These are phyloP conservation scores for Microchirus variegatus DNA, from an alignment of 2,797 vertebrate genomes.

Conservation along the genomic window DNA sequence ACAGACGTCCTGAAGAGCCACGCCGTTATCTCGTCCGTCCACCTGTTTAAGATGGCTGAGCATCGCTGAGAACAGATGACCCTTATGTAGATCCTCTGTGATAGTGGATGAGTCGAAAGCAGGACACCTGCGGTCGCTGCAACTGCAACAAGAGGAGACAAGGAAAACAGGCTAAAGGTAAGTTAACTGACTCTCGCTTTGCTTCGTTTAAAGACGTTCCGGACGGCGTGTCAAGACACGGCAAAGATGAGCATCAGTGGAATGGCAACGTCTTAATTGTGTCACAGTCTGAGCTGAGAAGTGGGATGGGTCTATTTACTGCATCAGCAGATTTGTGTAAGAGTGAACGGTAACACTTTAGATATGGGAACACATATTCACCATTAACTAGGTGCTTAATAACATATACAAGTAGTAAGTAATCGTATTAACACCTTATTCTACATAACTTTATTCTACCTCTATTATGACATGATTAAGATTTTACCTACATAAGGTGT, in stretches of 20 bases:
- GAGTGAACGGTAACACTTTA: too few species aligned
- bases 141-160: constrained; percentile 7
- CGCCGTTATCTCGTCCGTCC: constrained; percentile 30
- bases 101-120: constrained; percentile 29
- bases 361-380: too few species aligned
- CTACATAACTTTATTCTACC: too few species aligned
- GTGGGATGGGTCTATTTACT: constrained; percentile 42
- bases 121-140: constrained; percentile 1
- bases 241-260: constrained; percentile 13
- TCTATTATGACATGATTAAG: too few species aligned
- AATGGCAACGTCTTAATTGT: constrained; percentile 58
- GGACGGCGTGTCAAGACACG: neutral
- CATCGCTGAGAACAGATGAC: neutral
- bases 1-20: constrained; percentile 5
- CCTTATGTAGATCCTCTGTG: constrained; percentile 15
- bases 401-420: too few species aligned
- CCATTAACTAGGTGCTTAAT: too few species aligned
- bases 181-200: too few species aligned
- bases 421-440: too few species aligned
- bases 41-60: constrained; percentile 34
- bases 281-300: constrained; percentile 55
- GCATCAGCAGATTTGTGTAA: constrained; percentile 48
- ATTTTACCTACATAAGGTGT: too few species aligned
- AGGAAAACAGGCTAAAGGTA: neutral
- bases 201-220: too few species aligned